Evolutionary conservation across 2,888 invertebrate genomes (phyloP).

Genomic region (Xanthorhoe spadicearia): DNA sequence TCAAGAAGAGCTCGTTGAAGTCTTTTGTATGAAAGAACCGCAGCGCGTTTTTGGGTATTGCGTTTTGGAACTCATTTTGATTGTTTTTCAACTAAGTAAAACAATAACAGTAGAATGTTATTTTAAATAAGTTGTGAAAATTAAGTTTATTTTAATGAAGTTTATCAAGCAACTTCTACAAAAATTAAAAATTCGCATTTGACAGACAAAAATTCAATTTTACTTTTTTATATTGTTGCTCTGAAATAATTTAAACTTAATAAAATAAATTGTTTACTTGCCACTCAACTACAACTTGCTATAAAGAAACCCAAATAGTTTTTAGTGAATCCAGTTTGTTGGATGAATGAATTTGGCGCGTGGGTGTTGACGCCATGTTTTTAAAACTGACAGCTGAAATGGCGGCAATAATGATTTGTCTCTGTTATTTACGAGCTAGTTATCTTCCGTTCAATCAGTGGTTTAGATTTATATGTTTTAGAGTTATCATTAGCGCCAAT

Average conservation of each 20-base stretch:
- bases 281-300: background rate
- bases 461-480: conserved; percentile 12
- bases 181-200: no score
- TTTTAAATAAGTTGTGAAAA: no score
- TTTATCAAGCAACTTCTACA: background rate
- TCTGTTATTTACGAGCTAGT: conserved; percentile 60
- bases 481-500: conserved; percentile 5
- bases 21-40: conserved; percentile 12
- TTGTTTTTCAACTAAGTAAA: no score
- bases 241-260: no score
- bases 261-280: no score
- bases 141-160: no score
- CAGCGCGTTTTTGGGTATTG: background rate
- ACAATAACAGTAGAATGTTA: no score
- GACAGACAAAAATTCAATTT: no score
- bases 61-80: no score
- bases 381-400: conserved; percentile 61
- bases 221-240: no score
- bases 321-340: conserved; percentile 13
- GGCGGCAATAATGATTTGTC: conserved; percentile 68
- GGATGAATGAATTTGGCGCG: conserved; percentile 58
- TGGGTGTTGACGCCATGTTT: conserved; percentile 65
- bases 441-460: conserved; percentile 36
- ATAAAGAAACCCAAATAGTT: background rate
- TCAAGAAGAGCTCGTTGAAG: conserved; percentile 17